phyloP scores from a whole-genome alignment of 2,888 invertebrate species.

The Hymenopus coronatus region DNA sequence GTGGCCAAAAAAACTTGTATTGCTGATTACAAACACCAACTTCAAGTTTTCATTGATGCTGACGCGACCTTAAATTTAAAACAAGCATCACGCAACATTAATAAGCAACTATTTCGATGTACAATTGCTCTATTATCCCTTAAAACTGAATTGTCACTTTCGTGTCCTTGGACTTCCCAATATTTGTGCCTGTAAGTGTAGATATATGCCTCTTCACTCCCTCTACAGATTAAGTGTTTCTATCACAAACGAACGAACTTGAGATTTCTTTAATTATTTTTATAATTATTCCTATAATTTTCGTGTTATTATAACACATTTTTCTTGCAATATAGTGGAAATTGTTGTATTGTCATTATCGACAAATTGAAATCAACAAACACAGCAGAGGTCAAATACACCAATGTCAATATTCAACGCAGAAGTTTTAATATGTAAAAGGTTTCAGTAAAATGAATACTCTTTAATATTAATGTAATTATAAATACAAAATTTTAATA shows the following conservation, averaged over 20 bases:
- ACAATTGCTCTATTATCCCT: neutral
- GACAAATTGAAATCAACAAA: conserved; percentile 9
- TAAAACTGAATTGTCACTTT: conserved; percentile 22
- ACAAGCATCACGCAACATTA: neutral
- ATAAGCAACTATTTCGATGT: neutral
- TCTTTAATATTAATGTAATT: neutral
- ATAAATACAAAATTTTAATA: neutral
- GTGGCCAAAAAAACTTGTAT: neutral
- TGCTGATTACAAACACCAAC: neutral
- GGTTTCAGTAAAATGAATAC: neutral
- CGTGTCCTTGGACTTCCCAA: conserved; percentile 25
- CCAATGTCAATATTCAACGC: conserved; percentile 16
- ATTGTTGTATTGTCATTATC: neutral
- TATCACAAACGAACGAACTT: neutral
- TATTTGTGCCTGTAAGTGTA: neutral
- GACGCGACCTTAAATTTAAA: conserved; percentile 23
- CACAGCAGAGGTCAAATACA: neutral
- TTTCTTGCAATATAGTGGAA: neutral
- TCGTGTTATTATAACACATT: neutral
- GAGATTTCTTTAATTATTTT: neutral
- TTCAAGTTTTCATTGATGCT: conserved; percentile 15
- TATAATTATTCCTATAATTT: neutral
- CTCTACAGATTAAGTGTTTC: neutral
- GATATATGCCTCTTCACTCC: neutral
- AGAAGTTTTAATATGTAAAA: neutral